Evolutionary conservation across 1,140 invertebrate genomes (phyloP), one percentile per base, ranked within the genome.

Genomic region (Mya arenaria): DNA sequence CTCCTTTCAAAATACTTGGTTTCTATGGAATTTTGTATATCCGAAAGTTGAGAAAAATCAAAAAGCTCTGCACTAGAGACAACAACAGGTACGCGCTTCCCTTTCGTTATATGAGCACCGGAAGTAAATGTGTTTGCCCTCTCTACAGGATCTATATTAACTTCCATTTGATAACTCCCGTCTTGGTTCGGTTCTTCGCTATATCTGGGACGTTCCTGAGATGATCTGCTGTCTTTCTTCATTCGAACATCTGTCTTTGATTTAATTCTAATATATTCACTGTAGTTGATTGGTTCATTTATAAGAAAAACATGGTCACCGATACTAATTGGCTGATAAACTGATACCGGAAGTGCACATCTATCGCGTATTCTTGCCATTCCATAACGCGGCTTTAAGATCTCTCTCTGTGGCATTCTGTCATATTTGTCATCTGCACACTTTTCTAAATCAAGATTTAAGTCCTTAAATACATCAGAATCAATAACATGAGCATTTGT

Each of bases 341-440:
- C 65, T 34, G 75, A 68, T 1, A 80, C 77, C 23, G 77, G 77
- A 71, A 80, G 52, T n/a, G 77, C 62, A 62, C 77, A 80, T 28
- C 66, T 56, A 23, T 80, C 66, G 25, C 55, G 48, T 6, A 58
- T 58, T 30, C 63, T 56, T 4, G 77, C 36, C 34, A 80, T 25
- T 23, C 41, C 65, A 6, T 56, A 41, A n/a, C 66, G 32, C 1
- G 55, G 77, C 39, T 78, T 78, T 1, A 52, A 25, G 15, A 15
- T 23, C 19, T 66, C 41, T 10, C 32, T 30, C 1, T 55, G 48
- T 10, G 10, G n/a, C 28, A 34, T n/a, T n/a, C 65, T 28, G 15
- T 28, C 28, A 19, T 28, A 37, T n/a, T 19, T 34, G 1, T 17
- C 30, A 39, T 68, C 65, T 23, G 56, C 10, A 34, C 36, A 34